These are phyloP conservation scores for Cichladusa arquata DNA, from an alignment of 2,113 vertebrate genomes.

Conservation along the genomic window DNA sequence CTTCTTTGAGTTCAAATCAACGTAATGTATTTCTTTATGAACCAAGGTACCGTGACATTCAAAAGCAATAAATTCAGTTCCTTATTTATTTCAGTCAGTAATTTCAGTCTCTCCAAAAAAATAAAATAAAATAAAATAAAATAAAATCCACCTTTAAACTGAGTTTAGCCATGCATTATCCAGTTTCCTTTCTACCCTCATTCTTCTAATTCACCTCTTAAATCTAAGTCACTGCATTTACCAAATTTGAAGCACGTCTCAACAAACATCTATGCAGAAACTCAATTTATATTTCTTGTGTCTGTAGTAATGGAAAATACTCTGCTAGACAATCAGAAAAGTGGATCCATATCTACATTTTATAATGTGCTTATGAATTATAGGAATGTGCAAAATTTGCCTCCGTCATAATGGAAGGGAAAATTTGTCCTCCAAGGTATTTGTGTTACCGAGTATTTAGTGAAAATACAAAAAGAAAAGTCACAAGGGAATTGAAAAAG, in stretches of 20 bases:
- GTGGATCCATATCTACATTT: not conserved
- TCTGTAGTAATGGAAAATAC: not conserved
- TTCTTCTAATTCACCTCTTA: not conserved
- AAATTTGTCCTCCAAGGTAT: not conserved
- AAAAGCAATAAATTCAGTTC: not conserved
- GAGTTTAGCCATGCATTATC: not conserved
- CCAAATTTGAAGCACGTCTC: not conserved
- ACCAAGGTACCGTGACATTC: not conserved
- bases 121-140: not conserved
- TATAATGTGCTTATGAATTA: not conserved
- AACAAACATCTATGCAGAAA: not conserved
- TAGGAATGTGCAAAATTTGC: not conserved
- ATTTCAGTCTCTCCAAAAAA: not conserved
- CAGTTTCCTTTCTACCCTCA: not conserved
- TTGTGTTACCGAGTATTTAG: not conserved
- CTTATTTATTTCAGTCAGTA: not conserved
- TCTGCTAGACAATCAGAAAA: not conserved
- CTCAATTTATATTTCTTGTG: not conserved
- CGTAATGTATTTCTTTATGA: not conserved
- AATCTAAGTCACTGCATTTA: not conserved
- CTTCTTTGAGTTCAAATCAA: not conserved
- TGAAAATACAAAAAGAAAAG: slow-evolving; percentile 20
- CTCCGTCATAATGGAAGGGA: not conserved
- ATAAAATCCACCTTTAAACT: not conserved
- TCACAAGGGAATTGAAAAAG: not conserved